Evolutionary conservation across 2,888 invertebrate species (phyloP).

Genomic region (Oasisia sp.): DNA sequence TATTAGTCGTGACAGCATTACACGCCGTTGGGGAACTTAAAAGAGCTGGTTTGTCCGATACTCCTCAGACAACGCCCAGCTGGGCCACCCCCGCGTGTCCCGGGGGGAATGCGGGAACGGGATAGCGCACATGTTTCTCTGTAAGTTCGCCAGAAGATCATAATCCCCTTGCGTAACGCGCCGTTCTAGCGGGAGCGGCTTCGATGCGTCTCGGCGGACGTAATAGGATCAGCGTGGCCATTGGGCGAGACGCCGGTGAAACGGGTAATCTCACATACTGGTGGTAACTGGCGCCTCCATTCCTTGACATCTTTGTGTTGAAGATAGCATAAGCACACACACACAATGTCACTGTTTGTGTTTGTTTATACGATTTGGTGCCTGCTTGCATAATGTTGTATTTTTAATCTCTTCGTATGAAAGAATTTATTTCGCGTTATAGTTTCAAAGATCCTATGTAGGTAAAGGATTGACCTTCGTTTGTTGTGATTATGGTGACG

Average conservation of each 20-base stretch:
- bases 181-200: not conserved
- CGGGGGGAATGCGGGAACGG: not conserved
- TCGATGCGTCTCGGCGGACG: not conserved
- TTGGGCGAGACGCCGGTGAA: not conserved
- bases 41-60: not conserved
- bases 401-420: not conserved
- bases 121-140: not conserved
- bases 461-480: not conserved
- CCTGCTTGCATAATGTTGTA: not conserved
- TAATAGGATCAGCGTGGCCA: not conserved
- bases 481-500: no score
- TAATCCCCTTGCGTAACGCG: conserved; percentile 5
- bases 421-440: not conserved
- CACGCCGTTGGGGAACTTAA: not conserved
- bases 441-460: not conserved
- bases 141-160: not conserved
- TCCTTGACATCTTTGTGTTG: not conserved
- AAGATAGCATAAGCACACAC: not conserved
- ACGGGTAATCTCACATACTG: conserved; percentile 13
- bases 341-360: no score
- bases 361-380: no score
- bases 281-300: conserved; percentile 2
- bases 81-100: not conserved
- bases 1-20: conserved; percentile 3
- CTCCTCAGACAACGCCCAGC: conserved; percentile 17